These are phyloP conservation scores for Microctenopoma steveboyesi DNA, from an alignment of 2,797 vertebrate genomes.

Conservation along the genomic window DNA sequence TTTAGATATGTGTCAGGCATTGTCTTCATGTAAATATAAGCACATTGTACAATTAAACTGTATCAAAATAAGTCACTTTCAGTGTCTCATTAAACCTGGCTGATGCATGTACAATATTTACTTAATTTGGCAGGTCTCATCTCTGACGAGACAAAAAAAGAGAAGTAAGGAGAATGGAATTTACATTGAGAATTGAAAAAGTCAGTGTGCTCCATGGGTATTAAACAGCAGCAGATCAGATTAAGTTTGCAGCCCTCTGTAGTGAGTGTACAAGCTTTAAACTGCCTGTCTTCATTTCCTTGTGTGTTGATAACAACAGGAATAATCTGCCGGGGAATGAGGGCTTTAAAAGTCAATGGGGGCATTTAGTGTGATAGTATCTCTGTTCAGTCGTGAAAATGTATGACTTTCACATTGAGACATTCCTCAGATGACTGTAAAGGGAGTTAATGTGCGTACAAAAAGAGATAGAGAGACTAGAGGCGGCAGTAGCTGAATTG, in stretches of 20 bases:
- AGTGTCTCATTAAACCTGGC: no score
- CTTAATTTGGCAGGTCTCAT: no score
- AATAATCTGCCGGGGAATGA: conserved; percentile 26
- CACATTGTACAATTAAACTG: no score
- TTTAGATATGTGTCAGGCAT: no score
- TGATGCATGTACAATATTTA: no score
- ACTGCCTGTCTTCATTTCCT: conserved; percentile 35
- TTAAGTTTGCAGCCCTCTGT: conserved; percentile 40
- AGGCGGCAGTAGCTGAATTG: no score
- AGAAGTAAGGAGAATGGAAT: background rate
- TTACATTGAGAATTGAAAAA: conserved; percentile 6
- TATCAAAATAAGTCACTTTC: no score
- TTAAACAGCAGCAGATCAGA: conserved; percentile 57
- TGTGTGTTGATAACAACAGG: conserved; percentile 25
- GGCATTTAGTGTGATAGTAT: conserved; percentile 34
- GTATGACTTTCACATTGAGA: background rate
- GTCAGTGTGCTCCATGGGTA: conserved; percentile 29
- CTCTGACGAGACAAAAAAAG: no score
- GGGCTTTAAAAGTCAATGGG: conserved; percentile 48
- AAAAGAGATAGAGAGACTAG: background rate
- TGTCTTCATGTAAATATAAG: no score
- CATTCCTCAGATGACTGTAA: conserved; percentile 4
- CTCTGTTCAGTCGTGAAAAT: conserved; percentile 43
- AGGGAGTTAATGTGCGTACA: background rate
- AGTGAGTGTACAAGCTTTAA: conserved; percentile 44